Evolutionary conservation across 1,140 invertebrate genomes (phyloP).

Genomic region (Proctacanthus coquilletti): DNA sequence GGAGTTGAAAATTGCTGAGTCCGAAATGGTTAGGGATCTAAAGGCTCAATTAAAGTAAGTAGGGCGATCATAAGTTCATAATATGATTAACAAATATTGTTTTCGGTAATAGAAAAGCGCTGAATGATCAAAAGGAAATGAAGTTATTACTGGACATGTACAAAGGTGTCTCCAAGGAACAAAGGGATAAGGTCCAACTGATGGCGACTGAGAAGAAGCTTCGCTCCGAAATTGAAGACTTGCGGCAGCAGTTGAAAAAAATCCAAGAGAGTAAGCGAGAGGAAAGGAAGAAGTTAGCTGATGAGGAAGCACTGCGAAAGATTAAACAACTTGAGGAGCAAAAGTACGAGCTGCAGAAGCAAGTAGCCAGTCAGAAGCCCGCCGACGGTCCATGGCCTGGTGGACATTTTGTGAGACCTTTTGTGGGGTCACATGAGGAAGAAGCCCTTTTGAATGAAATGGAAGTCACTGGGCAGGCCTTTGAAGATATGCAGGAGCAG

Average conservation of each 20-base stretch:
- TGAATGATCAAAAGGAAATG: conserved; percentile 84
- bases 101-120: conserved; percentile 81
- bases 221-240: conserved; percentile 75
- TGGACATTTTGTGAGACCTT: conserved; percentile 34
- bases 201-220: conserved; percentile 91
- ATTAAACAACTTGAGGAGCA: conserved; percentile 92
- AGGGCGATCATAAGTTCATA: background rate
- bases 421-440: conserved; percentile 68
- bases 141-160: conserved; percentile 93
- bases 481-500: conserved; percentile 99
- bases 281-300: conserved; percentile 79
- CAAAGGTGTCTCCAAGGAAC: conserved; percentile 91
- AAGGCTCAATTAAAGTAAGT: conserved; percentile 82
- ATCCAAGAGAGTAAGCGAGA: conserved; percentile 83
- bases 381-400: conserved; percentile 39
- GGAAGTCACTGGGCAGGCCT: conserved; percentile 98
- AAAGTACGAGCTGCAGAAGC: conserved; percentile 66
- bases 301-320: conserved; percentile 87
- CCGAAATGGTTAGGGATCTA: conserved; percentile 62
- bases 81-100: conserved; percentile 8
- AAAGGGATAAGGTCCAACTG: conserved; percentile 87
- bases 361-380: conserved; percentile 72
- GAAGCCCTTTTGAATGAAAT: conserved; percentile 95
- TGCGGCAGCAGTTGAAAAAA: conserved; percentile 69
- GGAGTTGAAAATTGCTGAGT: conserved; percentile 43